These are phyloP conservation scores for Zosterops japonicus DNA, from an alignment of 2,113 vertebrate genomes.

Conservation along the genomic window DNA sequence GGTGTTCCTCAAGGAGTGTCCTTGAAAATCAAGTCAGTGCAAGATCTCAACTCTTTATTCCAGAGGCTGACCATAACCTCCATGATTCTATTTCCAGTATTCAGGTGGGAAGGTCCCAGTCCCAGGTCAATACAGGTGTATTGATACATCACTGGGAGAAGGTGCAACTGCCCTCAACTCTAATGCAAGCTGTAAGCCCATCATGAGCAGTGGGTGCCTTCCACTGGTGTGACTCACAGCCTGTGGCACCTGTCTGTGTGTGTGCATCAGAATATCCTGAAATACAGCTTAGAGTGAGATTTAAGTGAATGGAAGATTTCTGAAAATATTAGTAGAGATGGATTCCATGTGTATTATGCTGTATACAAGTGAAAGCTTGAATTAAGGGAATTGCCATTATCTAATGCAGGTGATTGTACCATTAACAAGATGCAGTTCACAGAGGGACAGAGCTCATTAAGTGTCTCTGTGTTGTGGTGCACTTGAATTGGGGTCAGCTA, in stretches of 20 bases:
- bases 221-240: not conserved
- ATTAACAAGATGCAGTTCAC: not conserved
- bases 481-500: not conserved
- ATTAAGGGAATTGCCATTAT: not conserved
- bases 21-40: conserved; percentile 94
- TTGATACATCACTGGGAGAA: not conserved
- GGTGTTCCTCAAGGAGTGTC: conserved; percentile 96
- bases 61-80: not conserved
- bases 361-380: not conserved
- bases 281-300: not conserved
- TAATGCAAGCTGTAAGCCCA: not conserved
- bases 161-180: not conserved
- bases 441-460: not conserved
- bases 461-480: not conserved
- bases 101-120: not conserved
- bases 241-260: not conserved
- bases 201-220: not conserved
- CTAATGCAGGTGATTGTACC: no score
- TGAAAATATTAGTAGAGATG: not conserved
- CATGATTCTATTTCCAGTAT: not conserved
- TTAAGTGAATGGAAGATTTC: not conserved
- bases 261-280: not conserved
- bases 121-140: not conserved
- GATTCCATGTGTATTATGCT: not conserved
- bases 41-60: not conserved